These are phyloP conservation scores for Ochotona curzoniae DNA, from an alignment of 2,113 vertebrate genomes.

Conservation along the genomic window DNA sequence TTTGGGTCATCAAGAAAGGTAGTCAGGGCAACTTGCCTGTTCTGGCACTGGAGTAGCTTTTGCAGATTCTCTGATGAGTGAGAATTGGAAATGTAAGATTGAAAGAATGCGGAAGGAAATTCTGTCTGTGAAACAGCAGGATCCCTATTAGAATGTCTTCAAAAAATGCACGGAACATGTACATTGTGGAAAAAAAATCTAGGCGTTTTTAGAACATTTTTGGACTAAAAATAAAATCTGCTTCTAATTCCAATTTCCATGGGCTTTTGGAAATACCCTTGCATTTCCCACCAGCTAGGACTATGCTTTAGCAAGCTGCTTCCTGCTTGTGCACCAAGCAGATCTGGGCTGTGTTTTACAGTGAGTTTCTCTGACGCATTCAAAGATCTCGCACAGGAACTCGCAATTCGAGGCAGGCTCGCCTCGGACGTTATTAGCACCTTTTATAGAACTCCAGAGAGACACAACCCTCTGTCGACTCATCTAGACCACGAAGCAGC, in stretches of 20 bases:
- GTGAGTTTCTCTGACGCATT: neutral
- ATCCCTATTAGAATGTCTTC: too few species aligned
- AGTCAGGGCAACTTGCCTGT: too few species aligned
- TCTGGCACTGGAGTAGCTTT: neutral
- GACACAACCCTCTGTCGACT: constrained; percentile 58
- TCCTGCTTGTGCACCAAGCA: neutral
- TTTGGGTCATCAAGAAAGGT: neutral
- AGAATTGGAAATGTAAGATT: neutral
- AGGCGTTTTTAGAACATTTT: too few species aligned
- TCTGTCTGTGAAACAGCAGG: neutral
- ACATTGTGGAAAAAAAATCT: too few species aligned
- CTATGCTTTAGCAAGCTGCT: neutral
- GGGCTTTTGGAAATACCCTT: too few species aligned
- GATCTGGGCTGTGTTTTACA: neutral
- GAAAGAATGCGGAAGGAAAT: too few species aligned
- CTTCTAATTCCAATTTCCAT: too few species aligned
- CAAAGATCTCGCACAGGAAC: constrained; percentile 47
- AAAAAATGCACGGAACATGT: too few species aligned
- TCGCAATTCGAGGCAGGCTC: neutral
- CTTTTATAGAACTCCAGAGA: constrained; percentile 52
- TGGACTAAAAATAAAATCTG: too few species aligned
- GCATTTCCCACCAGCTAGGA: neutral
- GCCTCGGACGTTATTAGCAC: neutral
- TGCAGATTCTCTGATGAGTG: neutral
- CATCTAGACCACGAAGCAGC: constrained; percentile 75